Evolutionary conservation across 2,888 invertebrate genomes (phyloP).

Genomic region (Molorchus minor): DNA sequence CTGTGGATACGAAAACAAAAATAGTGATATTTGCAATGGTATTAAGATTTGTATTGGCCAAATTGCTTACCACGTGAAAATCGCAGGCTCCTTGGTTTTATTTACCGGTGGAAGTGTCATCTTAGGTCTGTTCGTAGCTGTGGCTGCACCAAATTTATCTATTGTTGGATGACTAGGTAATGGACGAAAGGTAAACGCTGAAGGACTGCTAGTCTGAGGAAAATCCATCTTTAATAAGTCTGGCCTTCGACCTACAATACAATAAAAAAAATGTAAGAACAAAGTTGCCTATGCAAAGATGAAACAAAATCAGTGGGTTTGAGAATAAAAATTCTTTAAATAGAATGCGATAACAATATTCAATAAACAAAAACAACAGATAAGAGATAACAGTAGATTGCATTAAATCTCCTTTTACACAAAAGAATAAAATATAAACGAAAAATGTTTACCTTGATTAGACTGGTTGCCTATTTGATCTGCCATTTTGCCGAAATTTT

Average conservation of each 20-base stretch:
- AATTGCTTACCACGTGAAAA: slow-evolving; percentile 55
- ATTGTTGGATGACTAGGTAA: slow-evolving; percentile 45
- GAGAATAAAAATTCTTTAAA: too few species aligned
- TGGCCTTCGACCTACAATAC: slow-evolving; percentile 25
- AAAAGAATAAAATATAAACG: slow-evolving; percentile 19
- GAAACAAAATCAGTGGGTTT: too few species aligned
- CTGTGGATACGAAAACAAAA: slow-evolving; percentile 28
- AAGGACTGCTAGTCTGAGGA: slow-evolving; percentile 43
- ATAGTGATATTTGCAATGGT: slow-evolving; percentile 25
- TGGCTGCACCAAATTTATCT: slow-evolving; percentile 42
- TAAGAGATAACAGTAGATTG: too few species aligned
- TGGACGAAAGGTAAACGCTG: slow-evolving; percentile 53
- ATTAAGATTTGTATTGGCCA: slow-evolving; percentile 34
- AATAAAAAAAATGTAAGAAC: too few species aligned
- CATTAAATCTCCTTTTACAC: too few species aligned
- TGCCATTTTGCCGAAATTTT: slow-evolving; percentile 68
- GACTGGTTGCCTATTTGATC: slow-evolving; percentile 77
- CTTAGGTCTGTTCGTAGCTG: slow-evolving; percentile 54
- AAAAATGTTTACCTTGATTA: slow-evolving; percentile 56
- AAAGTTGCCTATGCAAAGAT: too few species aligned
- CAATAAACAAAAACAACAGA: too few species aligned
- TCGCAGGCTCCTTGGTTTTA: slow-evolving; percentile 54
- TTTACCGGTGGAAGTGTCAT: slow-evolving; percentile 58
- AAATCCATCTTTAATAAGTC: slow-evolving; percentile 50
- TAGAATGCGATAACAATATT: too few species aligned